A percentile compares a stretch with the other conserved stretches of the same genome.
Conservation (phyloP, 2,113 vertebrate species). For the Misgurnus mizolepis region DNA sequence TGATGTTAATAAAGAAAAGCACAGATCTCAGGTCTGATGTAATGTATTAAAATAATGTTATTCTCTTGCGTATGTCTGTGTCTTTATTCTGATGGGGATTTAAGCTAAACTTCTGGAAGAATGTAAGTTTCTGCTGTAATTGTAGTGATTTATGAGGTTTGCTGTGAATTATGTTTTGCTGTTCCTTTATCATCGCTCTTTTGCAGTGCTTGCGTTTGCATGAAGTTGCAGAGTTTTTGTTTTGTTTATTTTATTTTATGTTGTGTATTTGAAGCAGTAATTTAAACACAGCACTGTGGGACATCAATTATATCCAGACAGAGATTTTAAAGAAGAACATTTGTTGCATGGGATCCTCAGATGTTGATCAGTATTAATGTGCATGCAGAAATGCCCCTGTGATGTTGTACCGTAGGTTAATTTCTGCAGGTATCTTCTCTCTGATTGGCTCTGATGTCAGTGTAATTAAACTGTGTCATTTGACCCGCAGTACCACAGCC, state of each 20-base stretch:
- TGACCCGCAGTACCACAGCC: conserved; percentile 86
- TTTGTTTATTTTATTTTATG: conserved; percentile 37
- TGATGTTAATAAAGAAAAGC: not conserved
- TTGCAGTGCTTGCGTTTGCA: conserved; percentile 34
- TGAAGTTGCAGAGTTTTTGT: conserved; percentile 45
- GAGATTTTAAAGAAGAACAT: not conserved
- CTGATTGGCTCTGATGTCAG: too few species aligned
- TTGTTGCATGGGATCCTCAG: not conserved
- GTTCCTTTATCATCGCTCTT: too few species aligned
- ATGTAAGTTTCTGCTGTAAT: conserved; percentile 85
- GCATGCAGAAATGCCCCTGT: too few species aligned
- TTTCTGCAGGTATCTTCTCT: too few species aligned
- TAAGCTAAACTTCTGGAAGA: conserved; percentile 94
- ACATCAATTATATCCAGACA: not conserved
- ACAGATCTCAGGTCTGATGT: not conserved
- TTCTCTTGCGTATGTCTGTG: conserved; percentile 72
- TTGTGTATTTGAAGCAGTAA: conserved; percentile 3
- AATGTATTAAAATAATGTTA: conserved; percentile 46
- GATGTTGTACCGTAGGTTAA: too few species aligned
- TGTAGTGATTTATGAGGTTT: not conserved
- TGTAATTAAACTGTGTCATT: not conserved
- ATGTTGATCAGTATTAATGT: too few species aligned
- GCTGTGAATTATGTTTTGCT: not conserved
- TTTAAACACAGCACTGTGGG: conserved; percentile 68
- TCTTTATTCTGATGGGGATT: conserved; percentile 79